Evolutionary conservation across 2,113 vertebrate species (phyloP), one percentile per base, ranked within the genome.

Genomic region (Neogobius melanostomus): DNA sequence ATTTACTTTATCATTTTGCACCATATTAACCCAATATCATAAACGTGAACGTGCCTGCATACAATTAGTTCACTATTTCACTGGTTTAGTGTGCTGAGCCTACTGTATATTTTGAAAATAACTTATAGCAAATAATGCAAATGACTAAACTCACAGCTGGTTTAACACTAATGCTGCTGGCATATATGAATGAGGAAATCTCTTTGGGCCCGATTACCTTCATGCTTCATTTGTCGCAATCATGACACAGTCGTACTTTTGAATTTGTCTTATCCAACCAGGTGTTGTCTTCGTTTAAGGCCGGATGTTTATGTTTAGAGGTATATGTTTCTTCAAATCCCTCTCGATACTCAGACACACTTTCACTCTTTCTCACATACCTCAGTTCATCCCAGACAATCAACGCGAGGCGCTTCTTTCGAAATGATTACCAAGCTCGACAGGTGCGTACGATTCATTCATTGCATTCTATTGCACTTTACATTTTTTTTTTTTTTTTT

Each of bases 361-460:
- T 84, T 83, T 83, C 82, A 45, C 86, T 88, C 81, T 87, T 82
- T 86, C 81, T 88, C 84, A 82, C 76, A 77, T 72, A 83, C 83
- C 79, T 85, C 70, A 84, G 84, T 84, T 89, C 65, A 85, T 77
- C 65, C 79, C 66, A 8, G 83, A 75, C 74, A 71, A 86, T 79
- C 85, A 76, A 74, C 72, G 81, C 65, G 54, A 80, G 75, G 81
- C 76, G 69, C 74, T 53, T 80, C 85, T 91, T 89, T 91, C 84
- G 57, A 91, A 91, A 94, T 93, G 92, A 91, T 89, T 73, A 75
- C 85, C 79, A 94, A 92, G 81, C 86, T 94, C 61, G 92, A 94
- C 91, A 93, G 93, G 93, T 94, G 90, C 90, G 92, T 83, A 76
- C 86, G 81, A 82, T 43, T 0, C 11, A 83, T 71, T 57, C 44